Evolutionary conservation across 1,140 invertebrate genomes (phyloP).

Genomic region (Eulimnadia texana): DNA sequence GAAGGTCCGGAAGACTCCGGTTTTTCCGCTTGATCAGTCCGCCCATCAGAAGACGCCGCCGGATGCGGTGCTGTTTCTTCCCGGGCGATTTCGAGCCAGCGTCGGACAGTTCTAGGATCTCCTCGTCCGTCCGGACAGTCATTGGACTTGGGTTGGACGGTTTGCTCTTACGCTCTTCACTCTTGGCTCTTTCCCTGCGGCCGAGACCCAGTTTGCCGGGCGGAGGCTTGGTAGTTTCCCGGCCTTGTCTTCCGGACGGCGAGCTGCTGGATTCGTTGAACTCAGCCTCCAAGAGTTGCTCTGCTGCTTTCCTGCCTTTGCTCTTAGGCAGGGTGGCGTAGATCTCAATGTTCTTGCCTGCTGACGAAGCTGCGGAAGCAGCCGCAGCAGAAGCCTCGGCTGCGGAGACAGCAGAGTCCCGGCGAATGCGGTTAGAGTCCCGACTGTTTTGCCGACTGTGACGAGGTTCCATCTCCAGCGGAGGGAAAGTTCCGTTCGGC

Average conservation of each 20-base stretch:
- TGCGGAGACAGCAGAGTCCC: constrained; percentile 36
- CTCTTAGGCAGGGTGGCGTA: constrained; percentile 84
- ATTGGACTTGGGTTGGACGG: constrained; percentile 7
- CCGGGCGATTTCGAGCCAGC: constrained; percentile 29
- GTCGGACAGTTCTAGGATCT: constrained; percentile 30
- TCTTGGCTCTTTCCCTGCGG: constrained; percentile 48
- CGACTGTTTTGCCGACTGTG: constrained; percentile 60
- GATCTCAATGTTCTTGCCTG: constrained; percentile 62
- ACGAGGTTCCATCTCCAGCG: constrained; percentile 25
- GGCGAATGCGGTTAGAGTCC: constrained; percentile 45
- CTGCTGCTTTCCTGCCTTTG: constrained; percentile 40
- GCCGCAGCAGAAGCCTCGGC: constrained; percentile 26
- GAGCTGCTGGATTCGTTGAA: constrained; percentile 17
- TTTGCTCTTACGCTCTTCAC: constrained; percentile 49
- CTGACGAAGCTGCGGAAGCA: constrained; percentile 1
- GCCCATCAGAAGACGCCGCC: constrained; percentile 74
- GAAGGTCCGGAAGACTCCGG: constrained; percentile 75
- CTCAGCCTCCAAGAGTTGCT: constrained; percentile 49
- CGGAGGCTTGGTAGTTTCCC: constrained; percentile 4
- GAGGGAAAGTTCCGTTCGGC: constrained; percentile 3
- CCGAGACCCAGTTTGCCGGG: neutral
- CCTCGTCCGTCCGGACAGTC: neutral
- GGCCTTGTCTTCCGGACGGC: constrained; percentile 18
- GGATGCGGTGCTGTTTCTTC: constrained; percentile 81
- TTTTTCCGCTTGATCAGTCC: constrained; percentile 76